Evolutionary conservation across 2,113 vertebrate species (phyloP).

Genomic region (Pseudolaguvia tuberculata): DNA sequence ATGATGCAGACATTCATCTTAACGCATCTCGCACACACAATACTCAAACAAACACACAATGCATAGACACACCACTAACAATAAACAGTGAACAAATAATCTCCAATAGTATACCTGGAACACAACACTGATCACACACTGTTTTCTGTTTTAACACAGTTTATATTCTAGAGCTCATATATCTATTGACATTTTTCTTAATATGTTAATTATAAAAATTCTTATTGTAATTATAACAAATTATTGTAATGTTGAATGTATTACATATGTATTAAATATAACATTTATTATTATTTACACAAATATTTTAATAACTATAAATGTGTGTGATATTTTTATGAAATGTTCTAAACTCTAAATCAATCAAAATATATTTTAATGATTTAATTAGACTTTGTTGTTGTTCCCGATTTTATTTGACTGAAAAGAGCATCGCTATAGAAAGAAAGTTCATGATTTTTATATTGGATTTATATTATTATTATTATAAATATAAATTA

Average conservation of each 20-base stretch:
- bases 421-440: not conserved
- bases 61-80: constrained; percentile 40
- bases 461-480: too few relatives aligned
- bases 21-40: not conserved
- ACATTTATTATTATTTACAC: not conserved
- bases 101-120: not conserved
- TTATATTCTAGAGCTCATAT: too few relatives aligned
- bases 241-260: too few relatives aligned
- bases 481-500: too few relatives aligned
- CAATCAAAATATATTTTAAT: too few relatives aligned
- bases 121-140: not conserved
- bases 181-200: too few relatives aligned
- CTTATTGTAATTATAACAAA: too few relatives aligned
- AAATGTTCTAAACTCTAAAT: too few relatives aligned
- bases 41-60: not conserved
- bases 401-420: not conserved
- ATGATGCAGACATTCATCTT: not conserved
- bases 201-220: too few relatives aligned
- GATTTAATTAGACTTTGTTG: not conserved
- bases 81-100: not conserved
- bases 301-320: too few relatives aligned
- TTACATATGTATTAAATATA: too few relatives aligned
- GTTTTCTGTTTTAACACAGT: too few relatives aligned
- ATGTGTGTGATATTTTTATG: not conserved
- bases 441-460: not conserved